These are phyloP conservation scores for Lerema accius DNA, from an alignment of 1,140 invertebrate genomes.

Conservation along the genomic window DNA sequence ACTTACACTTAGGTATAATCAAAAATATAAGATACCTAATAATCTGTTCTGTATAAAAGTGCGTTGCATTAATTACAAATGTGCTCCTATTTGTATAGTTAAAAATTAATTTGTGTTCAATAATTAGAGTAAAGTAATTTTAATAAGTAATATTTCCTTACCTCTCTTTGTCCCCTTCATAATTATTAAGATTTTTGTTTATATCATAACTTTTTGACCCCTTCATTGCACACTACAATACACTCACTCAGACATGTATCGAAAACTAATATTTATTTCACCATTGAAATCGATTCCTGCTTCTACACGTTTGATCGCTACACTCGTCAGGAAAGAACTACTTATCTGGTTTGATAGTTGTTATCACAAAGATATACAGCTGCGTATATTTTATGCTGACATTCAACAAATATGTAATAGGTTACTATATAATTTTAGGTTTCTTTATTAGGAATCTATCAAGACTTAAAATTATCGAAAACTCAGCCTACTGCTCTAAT, in stretches of 20 bases:
- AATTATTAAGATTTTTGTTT: slow-evolving; percentile 39
- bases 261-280: slow-evolving; percentile 12
- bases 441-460: neutral
- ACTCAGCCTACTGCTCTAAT: no score
- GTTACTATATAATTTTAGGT: no score
- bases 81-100: no score
- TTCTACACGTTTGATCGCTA: slow-evolving; percentile 20
- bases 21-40: no score
- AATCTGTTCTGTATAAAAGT: no score
- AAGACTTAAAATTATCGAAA: neutral
- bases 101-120: no score
- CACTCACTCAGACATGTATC: neutral
- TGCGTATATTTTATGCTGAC: slow-evolving; percentile 6
- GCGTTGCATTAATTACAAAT: no score
- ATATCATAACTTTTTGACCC: slow-evolving; percentile 38
- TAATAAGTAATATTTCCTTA: slow-evolving; percentile 24
- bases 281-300: slow-evolving; percentile 16
- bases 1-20: no score
- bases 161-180: slow-evolving; percentile 40
- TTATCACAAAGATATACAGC: slow-evolving; percentile 35
- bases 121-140: no score
- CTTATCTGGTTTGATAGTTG: slow-evolving; percentile 36
- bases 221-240: slow-evolving; percentile 25
- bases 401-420: slow-evolving; percentile 8
- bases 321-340: slow-evolving; percentile 32